phyloP scores from a whole-genome alignment of 2,888 invertebrate species.

The Hydrotaea cyrtoneurina region DNA sequence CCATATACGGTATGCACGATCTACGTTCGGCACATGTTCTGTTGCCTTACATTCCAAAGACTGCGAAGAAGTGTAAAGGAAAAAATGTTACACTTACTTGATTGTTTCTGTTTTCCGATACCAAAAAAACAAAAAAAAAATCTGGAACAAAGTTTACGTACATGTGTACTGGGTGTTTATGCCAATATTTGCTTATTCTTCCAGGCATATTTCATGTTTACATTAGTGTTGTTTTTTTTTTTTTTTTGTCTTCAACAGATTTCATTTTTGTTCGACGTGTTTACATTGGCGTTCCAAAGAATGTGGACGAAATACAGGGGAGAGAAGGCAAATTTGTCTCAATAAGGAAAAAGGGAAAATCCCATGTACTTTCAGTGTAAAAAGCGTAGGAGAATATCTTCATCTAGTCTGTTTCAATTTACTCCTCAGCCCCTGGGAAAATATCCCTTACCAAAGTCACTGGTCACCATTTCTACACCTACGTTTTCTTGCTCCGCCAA shows the following conservation, averaged over 20 bases:
- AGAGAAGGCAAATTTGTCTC: too few relatives aligned
- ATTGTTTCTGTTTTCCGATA: not conserved
- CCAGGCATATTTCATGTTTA: not conserved
- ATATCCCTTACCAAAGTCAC: not conserved
- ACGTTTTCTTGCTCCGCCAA: too few relatives aligned
- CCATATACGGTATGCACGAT: constrained; percentile 22
- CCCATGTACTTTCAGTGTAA: too few relatives aligned
- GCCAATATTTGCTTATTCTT: not conserved
- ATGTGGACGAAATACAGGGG: too few relatives aligned
- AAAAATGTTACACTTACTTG: constrained; percentile 14
- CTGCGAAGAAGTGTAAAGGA: not conserved
- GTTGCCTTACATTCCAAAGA: not conserved
- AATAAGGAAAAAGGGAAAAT: not conserved
- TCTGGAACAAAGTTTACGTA: not conserved
- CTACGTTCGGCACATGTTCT: not conserved
- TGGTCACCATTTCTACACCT: not conserved
- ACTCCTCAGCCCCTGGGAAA: not conserved
- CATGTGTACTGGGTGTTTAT: not conserved
- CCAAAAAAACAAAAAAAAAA: not conserved
- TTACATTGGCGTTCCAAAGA: not conserved
- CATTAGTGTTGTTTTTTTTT: too few relatives aligned
- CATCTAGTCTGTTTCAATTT: too few relatives aligned
- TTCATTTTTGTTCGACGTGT: not conserved
- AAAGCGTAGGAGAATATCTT: too few relatives aligned
- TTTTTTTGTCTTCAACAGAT: not conserved